Evolutionary conservation across 2,113 vertebrate genomes (phyloP).

Genomic region (Myanophis thanlyinensis): DNA sequence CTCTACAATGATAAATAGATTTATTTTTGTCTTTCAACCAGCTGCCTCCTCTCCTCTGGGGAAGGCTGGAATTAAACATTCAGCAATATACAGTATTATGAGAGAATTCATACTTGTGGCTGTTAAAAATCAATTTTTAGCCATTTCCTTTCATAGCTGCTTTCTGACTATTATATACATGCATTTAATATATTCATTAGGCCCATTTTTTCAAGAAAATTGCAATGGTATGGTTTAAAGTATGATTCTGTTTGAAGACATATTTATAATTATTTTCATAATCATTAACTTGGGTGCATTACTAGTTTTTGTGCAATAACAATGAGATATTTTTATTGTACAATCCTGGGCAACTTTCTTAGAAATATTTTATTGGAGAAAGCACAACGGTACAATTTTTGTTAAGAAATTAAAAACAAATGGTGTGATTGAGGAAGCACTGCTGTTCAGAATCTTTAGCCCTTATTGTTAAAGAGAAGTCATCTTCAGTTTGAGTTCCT

Average conservation of each 20-base stretch:
- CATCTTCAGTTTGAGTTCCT: background rate
- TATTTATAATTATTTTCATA: background rate
- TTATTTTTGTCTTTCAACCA: slow-evolving; percentile 17
- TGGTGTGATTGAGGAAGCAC: background rate
- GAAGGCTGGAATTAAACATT: background rate
- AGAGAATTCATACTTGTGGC: background rate
- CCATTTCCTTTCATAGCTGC: background rate
- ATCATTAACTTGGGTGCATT: background rate
- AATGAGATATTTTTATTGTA: background rate
- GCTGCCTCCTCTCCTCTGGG: background rate
- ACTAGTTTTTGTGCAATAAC: background rate
- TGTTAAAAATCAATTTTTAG: slow-evolving; percentile 15
- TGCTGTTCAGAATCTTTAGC: background rate
- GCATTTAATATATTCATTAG: background rate
- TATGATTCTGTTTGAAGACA: background rate
- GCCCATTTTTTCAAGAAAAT: background rate
- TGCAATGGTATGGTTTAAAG: background rate
- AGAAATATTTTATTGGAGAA: background rate
- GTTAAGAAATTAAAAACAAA: background rate
- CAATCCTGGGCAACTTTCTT: background rate
- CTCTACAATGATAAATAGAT: slow-evolving; percentile 10
- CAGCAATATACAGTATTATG: background rate
- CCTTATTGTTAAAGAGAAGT: background rate
- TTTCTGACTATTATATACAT: slow-evolving; percentile 1
- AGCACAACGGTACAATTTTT: background rate